Evolutionary conservation across 2,888 invertebrate species (phyloP).

Genomic region (Drosophila putrida): DNA sequence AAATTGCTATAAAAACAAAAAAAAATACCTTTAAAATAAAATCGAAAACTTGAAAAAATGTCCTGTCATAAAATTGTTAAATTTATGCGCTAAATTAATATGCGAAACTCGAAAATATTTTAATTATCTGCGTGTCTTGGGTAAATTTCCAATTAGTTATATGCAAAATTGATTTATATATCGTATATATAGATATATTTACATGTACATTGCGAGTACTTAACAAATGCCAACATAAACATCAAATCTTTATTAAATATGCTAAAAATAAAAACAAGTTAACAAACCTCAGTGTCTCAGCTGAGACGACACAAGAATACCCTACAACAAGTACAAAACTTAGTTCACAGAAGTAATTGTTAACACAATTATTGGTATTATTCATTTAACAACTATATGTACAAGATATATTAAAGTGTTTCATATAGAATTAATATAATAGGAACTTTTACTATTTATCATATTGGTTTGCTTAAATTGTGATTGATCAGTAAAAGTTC

Average conservation of each 20-base stretch:
- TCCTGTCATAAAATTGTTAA: conserved; percentile 67
- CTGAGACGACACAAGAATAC: conserved; percentile 18
- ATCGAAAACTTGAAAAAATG: conserved; percentile 29
- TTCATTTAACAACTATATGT: no score
- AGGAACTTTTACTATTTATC: no score
- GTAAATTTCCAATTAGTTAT: conserved; percentile 34
- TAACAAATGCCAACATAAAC: conserved; percentile 29
- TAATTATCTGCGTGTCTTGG: conserved; percentile 38
- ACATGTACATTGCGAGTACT: conserved; percentile 14
- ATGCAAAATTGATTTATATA: conserved; percentile 3
- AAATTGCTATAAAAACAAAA: conserved; percentile 5
- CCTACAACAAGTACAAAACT: conserved; percentile 7
- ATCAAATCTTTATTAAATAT: conserved; percentile 24
- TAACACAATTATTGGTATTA: no score
- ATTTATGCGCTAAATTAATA: conserved; percentile 62
- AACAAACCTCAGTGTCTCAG: neutral
- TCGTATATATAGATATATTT: conserved; percentile 1
- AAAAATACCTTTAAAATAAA: conserved; percentile 13
- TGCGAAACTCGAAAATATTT: conserved; percentile 36
- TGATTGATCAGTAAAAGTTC: no score
- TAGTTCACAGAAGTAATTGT: no score
- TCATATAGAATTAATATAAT: no score
- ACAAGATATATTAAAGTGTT: no score
- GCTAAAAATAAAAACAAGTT: conserved; percentile 2
- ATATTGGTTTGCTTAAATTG: no score